phyloP scores from a whole-genome alignment of 2,797 vertebrate genomes.

The Coluber constrictor region DNA sequence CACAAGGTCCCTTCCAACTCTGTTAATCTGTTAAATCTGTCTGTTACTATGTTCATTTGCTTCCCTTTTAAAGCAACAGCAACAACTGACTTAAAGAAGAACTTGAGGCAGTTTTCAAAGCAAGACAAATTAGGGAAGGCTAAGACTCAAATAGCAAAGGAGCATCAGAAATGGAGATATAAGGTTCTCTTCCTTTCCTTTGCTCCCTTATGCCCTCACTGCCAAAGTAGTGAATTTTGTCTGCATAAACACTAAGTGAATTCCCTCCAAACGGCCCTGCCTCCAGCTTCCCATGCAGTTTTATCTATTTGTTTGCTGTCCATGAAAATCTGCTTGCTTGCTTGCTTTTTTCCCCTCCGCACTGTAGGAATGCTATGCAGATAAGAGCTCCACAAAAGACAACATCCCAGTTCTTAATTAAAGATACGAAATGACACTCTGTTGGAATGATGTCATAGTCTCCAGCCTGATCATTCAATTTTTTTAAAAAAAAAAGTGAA shows the following conservation, averaged over 20 bases:
- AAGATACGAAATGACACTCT: not conserved
- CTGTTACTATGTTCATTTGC: not conserved
- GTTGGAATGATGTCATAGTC: not conserved
- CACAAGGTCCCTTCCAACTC: no score
- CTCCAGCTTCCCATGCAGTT: no score
- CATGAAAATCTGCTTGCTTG: no score
- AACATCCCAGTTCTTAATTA: not conserved
- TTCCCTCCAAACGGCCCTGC: no score
- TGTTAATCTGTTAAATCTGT: no score
- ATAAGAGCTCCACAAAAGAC: not conserved
- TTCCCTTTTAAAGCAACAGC: not conserved
- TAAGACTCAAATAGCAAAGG: not conserved
- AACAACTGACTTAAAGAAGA: not conserved
- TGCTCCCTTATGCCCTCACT: not conserved
- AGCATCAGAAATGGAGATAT: not conserved
- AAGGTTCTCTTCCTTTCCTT: not conserved
- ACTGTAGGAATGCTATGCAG: not conserved
- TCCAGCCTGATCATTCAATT: not conserved
- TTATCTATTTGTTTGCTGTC: no score
- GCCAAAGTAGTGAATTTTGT: no score
- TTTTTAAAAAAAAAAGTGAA: not conserved
- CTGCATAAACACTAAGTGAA: no score
- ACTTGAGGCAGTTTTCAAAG: not conserved
- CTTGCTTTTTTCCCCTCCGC: no score
- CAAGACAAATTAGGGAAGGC: not conserved